Conservation (phyloP, 1,140 invertebrate species). For the Drosophila suzukii region DNA sequence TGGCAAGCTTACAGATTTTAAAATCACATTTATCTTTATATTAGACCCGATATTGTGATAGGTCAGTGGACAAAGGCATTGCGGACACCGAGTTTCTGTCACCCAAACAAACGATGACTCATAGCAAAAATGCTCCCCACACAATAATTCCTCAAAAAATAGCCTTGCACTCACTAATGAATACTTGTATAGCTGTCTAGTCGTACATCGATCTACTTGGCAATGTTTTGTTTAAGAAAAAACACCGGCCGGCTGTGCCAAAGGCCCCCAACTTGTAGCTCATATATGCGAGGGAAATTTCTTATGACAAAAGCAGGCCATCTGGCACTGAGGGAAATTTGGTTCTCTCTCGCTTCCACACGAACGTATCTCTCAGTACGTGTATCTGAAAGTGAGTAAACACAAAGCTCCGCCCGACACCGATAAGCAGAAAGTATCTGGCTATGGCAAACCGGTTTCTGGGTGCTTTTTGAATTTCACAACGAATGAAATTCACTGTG, state of each 20-base stretch:
- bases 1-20: neutral
- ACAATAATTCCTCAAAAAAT: conserved; percentile 8
- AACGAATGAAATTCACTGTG: conserved; percentile 75
- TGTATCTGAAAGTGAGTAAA: neutral
- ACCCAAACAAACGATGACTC: conserved; percentile 11
- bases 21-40: neutral
- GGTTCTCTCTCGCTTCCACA: conserved; percentile 12
- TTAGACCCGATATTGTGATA: conserved; percentile 20
- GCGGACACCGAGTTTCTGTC: neutral
- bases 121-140: neutral
- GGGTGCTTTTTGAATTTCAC: conserved; percentile 81
- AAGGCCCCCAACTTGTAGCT: conserved; percentile 32
- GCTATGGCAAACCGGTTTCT: conserved; percentile 63
- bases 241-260: conserved; percentile 50
- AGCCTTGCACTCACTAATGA: neutral
- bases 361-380: conserved; percentile 10
- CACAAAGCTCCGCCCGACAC: conserved; percentile 45
- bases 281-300: conserved; percentile 30
- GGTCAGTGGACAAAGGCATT: conserved; percentile 36
- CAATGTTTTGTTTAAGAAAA: conserved; percentile 21
- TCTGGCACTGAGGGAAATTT: conserved; percentile 20
- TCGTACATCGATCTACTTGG: neutral
- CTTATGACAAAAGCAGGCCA: conserved; percentile 2
- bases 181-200: neutral
- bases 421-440: conserved; percentile 52